phyloP scores from a whole-genome alignment of 2,113 vertebrate genomes.

The Ameiurus melas region DNA sequence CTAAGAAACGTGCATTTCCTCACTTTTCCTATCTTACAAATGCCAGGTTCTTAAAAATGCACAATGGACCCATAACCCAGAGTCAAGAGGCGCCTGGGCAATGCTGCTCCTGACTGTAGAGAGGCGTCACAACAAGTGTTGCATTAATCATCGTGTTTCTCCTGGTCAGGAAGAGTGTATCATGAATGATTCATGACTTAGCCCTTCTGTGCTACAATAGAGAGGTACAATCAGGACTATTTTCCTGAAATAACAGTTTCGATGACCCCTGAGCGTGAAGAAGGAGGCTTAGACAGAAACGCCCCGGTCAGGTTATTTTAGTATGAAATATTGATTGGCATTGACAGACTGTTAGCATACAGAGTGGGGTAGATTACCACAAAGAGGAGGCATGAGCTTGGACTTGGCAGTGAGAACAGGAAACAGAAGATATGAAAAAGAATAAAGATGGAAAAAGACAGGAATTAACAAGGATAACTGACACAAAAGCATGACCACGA shows the following conservation, averaged over 20 bases:
- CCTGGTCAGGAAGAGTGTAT: slow-evolving; percentile 49
- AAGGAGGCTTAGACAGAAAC: slow-evolving; percentile 37
- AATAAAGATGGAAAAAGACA: slow-evolving; percentile 7
- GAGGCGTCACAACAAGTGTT: slow-evolving; percentile 57
- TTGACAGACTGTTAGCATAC: slow-evolving; percentile 54
- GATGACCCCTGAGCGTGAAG: slow-evolving; percentile 39
- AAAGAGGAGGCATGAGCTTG: slow-evolving; percentile 33
- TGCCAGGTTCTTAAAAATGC: slow-evolving; percentile 53
- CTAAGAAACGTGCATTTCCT: slow-evolving; percentile 11
- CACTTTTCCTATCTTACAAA: slow-evolving; percentile 25
- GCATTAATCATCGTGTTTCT: slow-evolving; percentile 58
- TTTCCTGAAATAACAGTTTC: slow-evolving; percentile 56
- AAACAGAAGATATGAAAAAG: slow-evolving; percentile 9
- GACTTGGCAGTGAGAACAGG: slow-evolving; percentile 25
- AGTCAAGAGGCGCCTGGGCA: slow-evolving; percentile 34
- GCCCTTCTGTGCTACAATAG: slow-evolving; percentile 33
- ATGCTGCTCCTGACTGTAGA: slow-evolving; percentile 12
- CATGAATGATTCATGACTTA: slow-evolving; percentile 58
- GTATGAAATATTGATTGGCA: slow-evolving; percentile 58
- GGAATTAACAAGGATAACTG: slow-evolving; percentile 23
- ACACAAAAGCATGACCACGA: slow-evolving; percentile 32
- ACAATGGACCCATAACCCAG: slow-evolving; percentile 40
- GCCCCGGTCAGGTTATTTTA: slow-evolving; percentile 48
- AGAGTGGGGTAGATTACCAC: slow-evolving; percentile 45
- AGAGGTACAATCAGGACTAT: slow-evolving; percentile 40